Percentiles rank a stretch among this genome's conserved stretches.
Evolutionary conservation across 2,113 vertebrate genomes (phyloP).

Genomic region (Glaucidium brasilianum): DNA sequence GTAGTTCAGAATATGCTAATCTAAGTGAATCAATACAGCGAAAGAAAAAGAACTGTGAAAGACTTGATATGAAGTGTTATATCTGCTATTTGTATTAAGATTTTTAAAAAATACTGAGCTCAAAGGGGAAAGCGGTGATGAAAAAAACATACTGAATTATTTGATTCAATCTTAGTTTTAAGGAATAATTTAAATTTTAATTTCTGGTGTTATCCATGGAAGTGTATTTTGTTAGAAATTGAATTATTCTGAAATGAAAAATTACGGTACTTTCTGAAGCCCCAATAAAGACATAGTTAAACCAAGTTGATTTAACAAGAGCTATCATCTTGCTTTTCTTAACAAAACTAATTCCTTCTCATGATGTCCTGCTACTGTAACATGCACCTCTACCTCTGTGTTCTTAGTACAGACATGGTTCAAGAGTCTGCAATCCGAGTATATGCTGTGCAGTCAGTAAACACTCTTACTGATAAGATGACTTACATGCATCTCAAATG

Average conservation of each 20-base stretch:
- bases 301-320: not conserved
- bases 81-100: not conserved
- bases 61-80: not conserved
- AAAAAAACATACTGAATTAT: not conserved
- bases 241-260: not conserved
- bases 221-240: not conserved
- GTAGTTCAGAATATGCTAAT: not conserved
- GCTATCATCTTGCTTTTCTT: not conserved
- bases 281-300: not conserved
- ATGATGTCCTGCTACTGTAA: not conserved
- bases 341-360: not conserved
- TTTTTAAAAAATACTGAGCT: not conserved
- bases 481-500: not conserved
- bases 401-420: not conserved
- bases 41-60: not conserved
- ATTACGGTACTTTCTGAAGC: not conserved
- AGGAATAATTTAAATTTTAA: not conserved
- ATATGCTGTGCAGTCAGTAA: not conserved
- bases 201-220: not conserved
- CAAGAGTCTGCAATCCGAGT: not conserved
- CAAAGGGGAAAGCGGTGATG: not conserved
- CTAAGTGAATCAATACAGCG: not conserved
- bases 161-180: not conserved
- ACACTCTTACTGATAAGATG: not conserved
- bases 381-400: not conserved